Base-by-base conservation (phyloP, 2,797 vertebrate species). In the Aythya fuligula region DNA sequence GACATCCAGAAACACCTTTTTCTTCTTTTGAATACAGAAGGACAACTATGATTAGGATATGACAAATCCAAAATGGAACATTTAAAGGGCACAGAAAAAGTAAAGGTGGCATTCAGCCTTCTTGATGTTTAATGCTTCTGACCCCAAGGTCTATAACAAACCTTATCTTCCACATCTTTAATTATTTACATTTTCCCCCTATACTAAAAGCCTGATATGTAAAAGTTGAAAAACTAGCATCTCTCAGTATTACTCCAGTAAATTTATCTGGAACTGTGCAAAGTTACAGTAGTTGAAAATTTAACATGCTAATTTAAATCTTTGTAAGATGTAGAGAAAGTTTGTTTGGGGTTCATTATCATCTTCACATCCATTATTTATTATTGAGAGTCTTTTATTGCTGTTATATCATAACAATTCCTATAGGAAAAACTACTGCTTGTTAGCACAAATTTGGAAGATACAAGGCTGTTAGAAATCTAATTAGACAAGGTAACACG, bases 301-400 rank as follows among this genome's bases (percentile, higher is more conserved):
- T 51, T 38, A 71, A 83, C 66, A 73, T 20, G 85, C 6, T 24
- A 38, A 39, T 86, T 83, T 45, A 80, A 81, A 57, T 66, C 57
- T 62, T 45, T 83, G 20, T 28, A 90, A 80, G 54, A 64, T 4
- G 8, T 43, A 77, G 4, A 65, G 39, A 30, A 89, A 79, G 56
- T 58, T 69, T 74, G 16, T 17, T 58, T 89, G 83, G 36, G 38
- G 32, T 45, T 45, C 72, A 69, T 32, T 65, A 79, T 34, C 27
- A 76, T 20, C 6, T 64, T 79, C 5, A 36, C 22, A 10, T 13
- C 56, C 69, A 34, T 67, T 70, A 73, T 47, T 54, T 70, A 73
- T 47, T 54, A 82, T 78, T 0, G 0, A 60, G 5, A 41, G 21
- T 28, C 1, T 3, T 9, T 53, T 34, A 36, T 76, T 15, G 8